phyloP scores from a whole-genome alignment of 2,113 vertebrate species.

The Sinocyclocheilus anophthalmus region DNA sequence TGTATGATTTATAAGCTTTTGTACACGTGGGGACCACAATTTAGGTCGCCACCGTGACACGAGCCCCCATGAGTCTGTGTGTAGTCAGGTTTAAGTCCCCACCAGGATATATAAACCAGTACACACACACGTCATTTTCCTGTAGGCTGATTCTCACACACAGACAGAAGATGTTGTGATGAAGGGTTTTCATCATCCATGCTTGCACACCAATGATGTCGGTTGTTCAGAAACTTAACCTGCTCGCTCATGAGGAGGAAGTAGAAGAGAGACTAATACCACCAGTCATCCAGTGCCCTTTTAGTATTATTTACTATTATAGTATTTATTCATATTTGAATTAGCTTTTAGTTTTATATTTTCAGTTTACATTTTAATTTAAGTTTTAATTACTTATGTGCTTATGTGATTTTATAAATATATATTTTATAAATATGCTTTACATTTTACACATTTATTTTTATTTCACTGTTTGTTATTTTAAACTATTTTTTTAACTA shows the following conservation, averaged over 20 bases:
- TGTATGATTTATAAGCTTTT: too few relatives aligned
- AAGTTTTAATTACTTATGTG: background rate
- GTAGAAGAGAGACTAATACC: background rate
- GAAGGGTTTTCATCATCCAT: background rate
- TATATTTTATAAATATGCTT: too few relatives aligned
- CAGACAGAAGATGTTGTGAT: background rate
- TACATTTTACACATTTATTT: too few relatives aligned
- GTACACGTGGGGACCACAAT: too few relatives aligned
- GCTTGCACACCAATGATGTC: background rate
- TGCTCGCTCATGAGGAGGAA: background rate
- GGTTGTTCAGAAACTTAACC: background rate
- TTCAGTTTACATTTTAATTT: background rate
- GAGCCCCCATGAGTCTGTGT: too few relatives aligned
- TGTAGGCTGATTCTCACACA: background rate
- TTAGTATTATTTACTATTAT: background rate
- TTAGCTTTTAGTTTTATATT: background rate
- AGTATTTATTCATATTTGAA: background rate
- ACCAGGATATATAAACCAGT: too few relatives aligned
- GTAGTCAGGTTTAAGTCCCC: too few relatives aligned
- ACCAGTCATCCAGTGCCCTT: background rate
- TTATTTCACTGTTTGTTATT: too few relatives aligned
- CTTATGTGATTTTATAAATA: too few relatives aligned
- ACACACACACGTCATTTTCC: constrained; percentile 6
- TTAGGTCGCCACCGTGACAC: too few relatives aligned
- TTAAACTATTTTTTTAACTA: too few relatives aligned